Evolutionary conservation across 2,113 vertebrate species (phyloP).

Genomic region (Equus przewalskii): DNA sequence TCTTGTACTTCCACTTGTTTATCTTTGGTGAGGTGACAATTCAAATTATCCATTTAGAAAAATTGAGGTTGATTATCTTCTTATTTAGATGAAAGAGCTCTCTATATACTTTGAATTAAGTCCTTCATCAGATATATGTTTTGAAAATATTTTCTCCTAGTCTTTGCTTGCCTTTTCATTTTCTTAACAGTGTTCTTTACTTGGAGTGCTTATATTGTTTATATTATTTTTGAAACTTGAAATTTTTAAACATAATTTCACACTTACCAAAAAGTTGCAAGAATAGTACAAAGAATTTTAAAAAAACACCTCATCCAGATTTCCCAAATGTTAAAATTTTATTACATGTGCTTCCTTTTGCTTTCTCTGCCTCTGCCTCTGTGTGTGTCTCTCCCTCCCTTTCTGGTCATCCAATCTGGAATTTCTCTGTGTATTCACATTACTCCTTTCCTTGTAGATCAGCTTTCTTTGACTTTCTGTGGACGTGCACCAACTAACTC

Average conservation of each 20-base stretch:
- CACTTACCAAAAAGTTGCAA: neutral
- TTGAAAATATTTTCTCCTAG: neutral
- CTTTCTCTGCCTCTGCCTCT: neutral
- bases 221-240: neutral
- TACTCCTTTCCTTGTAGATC: neutral
- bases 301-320: too few species aligned
- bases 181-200: neutral
- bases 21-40: neutral
- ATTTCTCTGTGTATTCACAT: neutral
- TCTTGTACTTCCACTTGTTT: neutral
- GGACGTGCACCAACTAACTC: neutral
- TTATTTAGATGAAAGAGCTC: neutral
- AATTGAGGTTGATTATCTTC: neutral
- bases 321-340: neutral
- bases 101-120: neutral
- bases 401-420: neutral
- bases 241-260: neutral
- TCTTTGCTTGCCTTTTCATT: neutral
- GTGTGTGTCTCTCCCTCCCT: neutral
- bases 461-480: neutral
- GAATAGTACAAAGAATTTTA: neutral
- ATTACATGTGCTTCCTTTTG: neutral
- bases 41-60: neutral
- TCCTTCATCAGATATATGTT: neutral
- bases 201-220: neutral